Conservation (phyloP, 2,888 invertebrate species). For the Hyppa rectilinea region DNA sequence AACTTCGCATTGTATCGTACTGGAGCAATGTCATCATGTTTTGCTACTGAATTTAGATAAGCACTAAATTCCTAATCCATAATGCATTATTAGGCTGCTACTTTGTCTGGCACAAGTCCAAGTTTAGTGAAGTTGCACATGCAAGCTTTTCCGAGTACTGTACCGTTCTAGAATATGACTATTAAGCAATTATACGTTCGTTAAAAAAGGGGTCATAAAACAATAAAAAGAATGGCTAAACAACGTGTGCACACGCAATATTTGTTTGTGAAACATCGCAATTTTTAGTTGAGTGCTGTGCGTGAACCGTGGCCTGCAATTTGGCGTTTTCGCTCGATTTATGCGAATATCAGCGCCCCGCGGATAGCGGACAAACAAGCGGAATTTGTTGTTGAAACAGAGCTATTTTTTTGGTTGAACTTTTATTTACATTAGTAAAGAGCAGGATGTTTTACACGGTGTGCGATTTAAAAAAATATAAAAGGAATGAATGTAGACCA, state of each 20-base stretch:
- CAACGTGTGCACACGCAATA: slow-evolving; percentile 80
- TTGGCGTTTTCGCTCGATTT: slow-evolving; percentile 88
- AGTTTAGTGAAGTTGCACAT: slow-evolving; percentile 70
- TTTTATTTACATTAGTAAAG: slow-evolving; percentile 85
- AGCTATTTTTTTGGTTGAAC: slow-evolving; percentile 82
- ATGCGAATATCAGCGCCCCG: slow-evolving; percentile 85
- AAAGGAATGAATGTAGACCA: slow-evolving; percentile 39
- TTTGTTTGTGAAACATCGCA: slow-evolving; percentile 85
- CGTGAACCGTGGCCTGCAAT: slow-evolving; percentile 87
- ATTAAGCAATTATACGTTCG: slow-evolving; percentile 72
- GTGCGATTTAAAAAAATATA: slow-evolving; percentile 58
- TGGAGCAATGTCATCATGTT: slow-evolving; percentile 67
- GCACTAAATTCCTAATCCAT: slow-evolving; percentile 74
- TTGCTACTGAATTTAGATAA: slow-evolving; percentile 74
- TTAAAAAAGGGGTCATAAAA: slow-evolving; percentile 75
- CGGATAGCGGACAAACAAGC: slow-evolving; percentile 88
- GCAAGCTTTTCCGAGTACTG: slow-evolving; percentile 68
- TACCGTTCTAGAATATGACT: slow-evolving; percentile 59
- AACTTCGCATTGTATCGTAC: slow-evolving; percentile 69
- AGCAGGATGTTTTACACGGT: slow-evolving; percentile 73
- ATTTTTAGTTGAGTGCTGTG: slow-evolving; percentile 86
- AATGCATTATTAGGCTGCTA: slow-evolving; percentile 76
- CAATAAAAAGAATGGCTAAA: slow-evolving; percentile 77
- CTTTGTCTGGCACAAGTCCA: slow-evolving; percentile 74
- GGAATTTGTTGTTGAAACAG: slow-evolving; percentile 85